Conservation (phyloP, 2,113 vertebrate genomes). For the Melospiza georgiana region DNA sequence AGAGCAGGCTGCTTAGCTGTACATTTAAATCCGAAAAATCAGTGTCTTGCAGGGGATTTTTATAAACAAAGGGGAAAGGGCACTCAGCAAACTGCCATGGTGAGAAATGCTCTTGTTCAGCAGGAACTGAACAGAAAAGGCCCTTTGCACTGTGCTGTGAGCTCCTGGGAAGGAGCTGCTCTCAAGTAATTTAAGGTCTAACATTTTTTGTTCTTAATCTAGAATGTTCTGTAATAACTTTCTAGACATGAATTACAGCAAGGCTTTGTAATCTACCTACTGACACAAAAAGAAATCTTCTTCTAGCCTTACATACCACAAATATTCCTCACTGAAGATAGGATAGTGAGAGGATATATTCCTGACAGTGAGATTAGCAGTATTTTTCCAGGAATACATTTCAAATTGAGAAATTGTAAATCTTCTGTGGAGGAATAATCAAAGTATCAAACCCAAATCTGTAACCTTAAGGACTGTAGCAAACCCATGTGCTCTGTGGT, state of each 20-base stretch:
- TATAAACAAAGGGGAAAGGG: background rate
- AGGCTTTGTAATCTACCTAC: background rate
- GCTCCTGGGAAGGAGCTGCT: background rate
- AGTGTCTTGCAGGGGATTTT: background rate
- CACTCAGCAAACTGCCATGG: background rate
- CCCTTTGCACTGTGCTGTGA: background rate
- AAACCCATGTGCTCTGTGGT: background rate
- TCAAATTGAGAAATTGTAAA: background rate
- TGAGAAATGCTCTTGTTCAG: background rate
- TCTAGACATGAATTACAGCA: background rate
- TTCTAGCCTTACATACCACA: background rate
- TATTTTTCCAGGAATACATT: background rate
- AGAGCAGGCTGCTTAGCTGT: background rate
- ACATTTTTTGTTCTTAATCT: constrained; percentile 5
- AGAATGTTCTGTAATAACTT: background rate
- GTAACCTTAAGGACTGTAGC: background rate
- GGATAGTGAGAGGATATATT: background rate
- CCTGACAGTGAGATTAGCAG: background rate
- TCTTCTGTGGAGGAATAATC: background rate
- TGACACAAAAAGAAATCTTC: background rate
- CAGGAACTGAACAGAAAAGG: background rate
- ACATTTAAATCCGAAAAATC: background rate
- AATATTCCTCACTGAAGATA: background rate
- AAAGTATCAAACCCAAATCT: background rate
- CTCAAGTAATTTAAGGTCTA: background rate